Conservation (phyloP, 2,797 vertebrate genomes). For the Limnodromus scolopaceus region DNA sequence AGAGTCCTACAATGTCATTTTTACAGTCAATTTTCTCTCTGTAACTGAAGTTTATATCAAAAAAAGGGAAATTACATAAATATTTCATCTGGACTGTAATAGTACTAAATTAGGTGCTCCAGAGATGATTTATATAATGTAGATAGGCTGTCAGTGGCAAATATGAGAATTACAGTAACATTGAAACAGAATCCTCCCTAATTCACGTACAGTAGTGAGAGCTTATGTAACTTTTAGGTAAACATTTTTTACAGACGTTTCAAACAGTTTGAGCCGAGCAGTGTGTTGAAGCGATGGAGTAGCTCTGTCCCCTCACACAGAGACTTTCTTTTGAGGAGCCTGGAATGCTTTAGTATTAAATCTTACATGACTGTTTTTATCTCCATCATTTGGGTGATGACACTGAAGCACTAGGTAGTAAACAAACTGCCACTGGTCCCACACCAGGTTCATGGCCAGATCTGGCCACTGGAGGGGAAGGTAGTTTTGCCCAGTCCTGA, state of each 20-base stretch:
- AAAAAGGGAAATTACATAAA: slow-evolving; percentile 67
- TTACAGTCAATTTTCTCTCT: slow-evolving; percentile 65
- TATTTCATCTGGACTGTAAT: slow-evolving; percentile 66
- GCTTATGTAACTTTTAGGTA: slow-evolving; percentile 26
- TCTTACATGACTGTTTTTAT: not conserved
- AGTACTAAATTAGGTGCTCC: slow-evolving; percentile 60
- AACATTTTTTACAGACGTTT: not conserved
- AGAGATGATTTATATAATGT: slow-evolving; percentile 48
- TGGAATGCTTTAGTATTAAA: not conserved
- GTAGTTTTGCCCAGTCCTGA: not conserved
- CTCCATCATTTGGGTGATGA: not conserved
- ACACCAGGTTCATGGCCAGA: not conserved
- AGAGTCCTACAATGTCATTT: slow-evolving; percentile 53
- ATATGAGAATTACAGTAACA: slow-evolving; percentile 9
- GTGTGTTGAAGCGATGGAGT: not conserved
- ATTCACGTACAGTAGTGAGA: slow-evolving; percentile 35
- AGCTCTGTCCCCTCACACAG: not conserved
- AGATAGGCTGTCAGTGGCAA: slow-evolving; percentile 50
- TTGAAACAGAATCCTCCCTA: not conserved
- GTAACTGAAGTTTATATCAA: slow-evolving; percentile 62
- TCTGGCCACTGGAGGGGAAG: not conserved
- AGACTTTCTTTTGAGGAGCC: not conserved
- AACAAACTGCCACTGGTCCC: not conserved
- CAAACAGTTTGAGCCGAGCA: not conserved
- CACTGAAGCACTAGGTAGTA: not conserved